Percentiles rank a stretch among this genome's conserved stretches.
Evolutionary conservation across 2,113 vertebrate species (phyloP).

Genomic region (Raphicerus campestris): DNA sequence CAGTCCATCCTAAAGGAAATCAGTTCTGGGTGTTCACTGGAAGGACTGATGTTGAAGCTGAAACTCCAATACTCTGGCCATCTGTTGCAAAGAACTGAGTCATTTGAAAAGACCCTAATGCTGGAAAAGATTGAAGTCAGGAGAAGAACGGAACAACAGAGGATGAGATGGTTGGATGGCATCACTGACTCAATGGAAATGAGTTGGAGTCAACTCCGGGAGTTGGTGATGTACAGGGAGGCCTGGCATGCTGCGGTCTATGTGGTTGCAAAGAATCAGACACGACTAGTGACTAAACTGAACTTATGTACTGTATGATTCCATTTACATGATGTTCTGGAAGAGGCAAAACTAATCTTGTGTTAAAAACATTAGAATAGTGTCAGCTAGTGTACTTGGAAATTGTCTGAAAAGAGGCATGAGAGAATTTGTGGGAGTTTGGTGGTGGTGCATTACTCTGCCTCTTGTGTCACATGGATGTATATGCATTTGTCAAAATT

Average conservation of each 20-base stretch:
- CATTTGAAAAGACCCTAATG: not conserved
- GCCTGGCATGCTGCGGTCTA: not conserved
- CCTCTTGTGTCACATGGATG: not conserved
- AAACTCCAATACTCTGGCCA: not conserved
- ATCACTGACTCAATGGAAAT: not conserved
- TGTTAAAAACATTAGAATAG: not conserved
- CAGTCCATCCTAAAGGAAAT: not conserved
- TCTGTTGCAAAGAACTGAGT: not conserved
- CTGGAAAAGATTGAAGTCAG: not conserved
- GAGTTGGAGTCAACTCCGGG: not conserved
- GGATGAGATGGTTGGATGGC: not conserved
- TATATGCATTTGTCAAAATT: not conserved
- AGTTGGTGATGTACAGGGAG: not conserved
- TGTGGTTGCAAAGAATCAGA: not conserved
- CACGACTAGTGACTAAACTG: not conserved
- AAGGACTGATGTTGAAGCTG: not conserved
- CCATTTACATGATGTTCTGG: not conserved
- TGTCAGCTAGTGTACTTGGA: not conserved
- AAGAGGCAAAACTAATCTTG: not conserved
- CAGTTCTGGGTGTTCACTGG: not conserved
- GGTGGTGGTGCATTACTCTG: not conserved
- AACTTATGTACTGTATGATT: not conserved
- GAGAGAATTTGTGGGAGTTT: not conserved
- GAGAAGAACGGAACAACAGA: not conserved
- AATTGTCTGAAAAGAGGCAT: not conserved